Conservation (phyloP, 1,140 invertebrate species). For the Caenorhabditis brenneri region DNA sequence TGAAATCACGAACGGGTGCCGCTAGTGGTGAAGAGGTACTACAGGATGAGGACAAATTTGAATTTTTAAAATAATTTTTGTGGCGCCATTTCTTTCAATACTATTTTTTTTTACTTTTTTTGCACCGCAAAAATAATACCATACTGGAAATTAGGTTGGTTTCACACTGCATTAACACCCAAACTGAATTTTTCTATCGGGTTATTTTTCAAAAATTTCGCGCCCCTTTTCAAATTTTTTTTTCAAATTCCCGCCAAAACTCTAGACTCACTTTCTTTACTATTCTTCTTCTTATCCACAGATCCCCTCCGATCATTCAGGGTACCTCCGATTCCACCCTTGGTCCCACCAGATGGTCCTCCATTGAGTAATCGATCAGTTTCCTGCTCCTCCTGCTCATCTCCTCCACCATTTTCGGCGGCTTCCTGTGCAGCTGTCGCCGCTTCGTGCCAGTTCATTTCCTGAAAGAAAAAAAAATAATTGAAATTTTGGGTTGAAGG, state of each 20-base stretch:
- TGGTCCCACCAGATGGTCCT: neutral
- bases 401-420: slow-evolving; percentile 1
- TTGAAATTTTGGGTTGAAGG: neutral
- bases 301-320: neutral
- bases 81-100: too few species aligned
- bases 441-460: slow-evolving; percentile 21
- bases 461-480: slow-evolving; percentile 2
- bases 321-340: neutral
- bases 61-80: too few species aligned
- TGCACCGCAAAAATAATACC: too few species aligned
- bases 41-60: too few species aligned
- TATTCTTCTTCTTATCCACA: slow-evolving; percentile 59
- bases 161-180: too few species aligned
- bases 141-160: too few species aligned
- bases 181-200: too few species aligned
- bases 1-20: too few species aligned
- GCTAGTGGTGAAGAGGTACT: too few species aligned
- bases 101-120: too few species aligned
- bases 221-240: too few species aligned
- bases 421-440: slow-evolving; percentile 16
- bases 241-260: neutral
- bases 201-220: too few species aligned
- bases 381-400: slow-evolving; percentile 61
- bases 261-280: slow-evolving; percentile 65
- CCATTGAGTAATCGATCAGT: slow-evolving; percentile 49